These are phyloP conservation scores for Brachionus rubens DNA, from an alignment of 1,140 invertebrate species.

Conservation along the genomic window DNA sequence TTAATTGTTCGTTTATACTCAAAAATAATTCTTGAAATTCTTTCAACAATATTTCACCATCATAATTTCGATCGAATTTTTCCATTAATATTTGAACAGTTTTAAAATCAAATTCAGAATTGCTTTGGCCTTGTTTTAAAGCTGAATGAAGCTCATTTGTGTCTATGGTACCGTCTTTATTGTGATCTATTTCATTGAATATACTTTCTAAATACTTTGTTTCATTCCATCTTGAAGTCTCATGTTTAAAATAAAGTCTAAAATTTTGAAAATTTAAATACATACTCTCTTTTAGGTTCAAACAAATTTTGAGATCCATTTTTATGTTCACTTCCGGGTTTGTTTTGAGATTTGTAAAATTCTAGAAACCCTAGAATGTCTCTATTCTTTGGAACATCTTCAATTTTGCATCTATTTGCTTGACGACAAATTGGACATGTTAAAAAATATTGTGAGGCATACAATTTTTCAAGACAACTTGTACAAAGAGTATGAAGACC, in stretches of 20 bases:
- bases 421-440: not conserved
- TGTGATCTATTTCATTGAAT: slow-evolving; percentile 33
- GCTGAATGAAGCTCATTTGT: not conserved
- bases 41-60: slow-evolving; percentile 6
- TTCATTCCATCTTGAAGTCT: slow-evolving; percentile 32
- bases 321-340: no score
- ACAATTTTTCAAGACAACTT: not conserved
- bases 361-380: slow-evolving; percentile 1
- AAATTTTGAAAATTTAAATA: not conserved
- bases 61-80: slow-evolving; percentile 33
- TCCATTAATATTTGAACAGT: slow-evolving; percentile 12
- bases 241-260: not conserved
- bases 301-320: not conserved
- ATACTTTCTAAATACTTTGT: not conserved
- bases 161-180: not conserved
- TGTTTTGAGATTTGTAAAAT: not conserved
- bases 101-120: slow-evolving; percentile 1
- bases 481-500: slow-evolving; percentile 8
- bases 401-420: not conserved
- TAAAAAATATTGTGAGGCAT: not conserved
- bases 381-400: not conserved
- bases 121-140: not conserved
- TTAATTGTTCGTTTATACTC: not conserved
- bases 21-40: slow-evolving; percentile 35
- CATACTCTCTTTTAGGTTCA: not conserved